These are phyloP conservation scores for Oncorhynchus gorbuscha DNA, from an alignment of 2,113 vertebrate genomes.

Conservation along the genomic window DNA sequence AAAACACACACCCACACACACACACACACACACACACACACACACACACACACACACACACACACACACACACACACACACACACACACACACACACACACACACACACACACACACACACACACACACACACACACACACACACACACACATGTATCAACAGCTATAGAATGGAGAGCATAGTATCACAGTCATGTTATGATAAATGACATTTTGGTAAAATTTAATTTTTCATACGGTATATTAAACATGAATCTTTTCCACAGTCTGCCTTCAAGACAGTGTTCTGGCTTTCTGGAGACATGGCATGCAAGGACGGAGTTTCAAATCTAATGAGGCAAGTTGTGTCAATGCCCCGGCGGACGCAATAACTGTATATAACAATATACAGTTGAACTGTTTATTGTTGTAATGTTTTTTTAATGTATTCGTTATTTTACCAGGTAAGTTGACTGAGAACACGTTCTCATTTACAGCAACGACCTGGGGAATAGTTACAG, in stretches of 20 bases:
- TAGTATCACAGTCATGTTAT: not conserved
- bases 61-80: too few species aligned
- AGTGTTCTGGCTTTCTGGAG: conserved; percentile 80
- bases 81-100: not conserved
- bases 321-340: conserved; percentile 74
- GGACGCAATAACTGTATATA: too few species aligned
- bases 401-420: too few species aligned
- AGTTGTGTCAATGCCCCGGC: not conserved
- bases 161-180: too few species aligned
- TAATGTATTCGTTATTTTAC: too few species aligned
- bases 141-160: not conserved
- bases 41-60: not conserved
- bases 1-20: not conserved
- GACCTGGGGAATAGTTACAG: too few species aligned
- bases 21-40: too few species aligned
- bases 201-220: not conserved
- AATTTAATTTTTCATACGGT: not conserved
- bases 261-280: conserved; percentile 74
- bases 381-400: too few species aligned
- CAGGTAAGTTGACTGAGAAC: too few species aligned
- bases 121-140: not conserved
- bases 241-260: not conserved
- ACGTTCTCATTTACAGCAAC: too few species aligned
- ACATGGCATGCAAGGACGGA: conserved; percentile 76
- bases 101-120: too few species aligned